Base-by-base conservation (phyloP, 2,113 vertebrate genomes). In the Mugil cephalus region DNA sequence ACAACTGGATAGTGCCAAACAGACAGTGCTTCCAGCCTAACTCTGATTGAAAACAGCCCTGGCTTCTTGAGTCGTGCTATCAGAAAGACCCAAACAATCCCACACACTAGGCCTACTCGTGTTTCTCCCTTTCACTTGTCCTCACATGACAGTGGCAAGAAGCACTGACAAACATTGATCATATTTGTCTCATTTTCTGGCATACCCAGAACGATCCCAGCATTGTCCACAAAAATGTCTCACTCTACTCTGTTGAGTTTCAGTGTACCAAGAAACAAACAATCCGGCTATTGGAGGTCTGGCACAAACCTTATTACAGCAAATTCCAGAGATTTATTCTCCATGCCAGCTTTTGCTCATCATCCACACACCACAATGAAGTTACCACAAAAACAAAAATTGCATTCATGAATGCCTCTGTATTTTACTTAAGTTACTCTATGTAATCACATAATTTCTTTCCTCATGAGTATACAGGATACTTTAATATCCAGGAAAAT, bases 141-240 rank as follows among this genome's bases (percentile, higher is more conserved):
- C 76, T 76, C 45, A n/a, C 13, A 56, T 70, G 73, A 69, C 67
- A 76, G 77, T 54, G 80, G 52, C 61, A 53, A 79, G 63, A 65
- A 80, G 68, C 54, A 51, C 69, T 30, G 60, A 71, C 54, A 72
- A 85, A 74, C 30, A 58, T 64, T 15, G 0, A 24, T 74, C 46
- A 67, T 80, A 85, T 77, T 53, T 67, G 54, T 63, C 36, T 78
- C 36, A 58, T 69, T 84, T 63, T 70, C 71, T 65, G 43, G 58
- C 35, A 3, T 66, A 64, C 79, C 60, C 74, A 60, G 74, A 51
- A 77, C 77, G 71, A 75, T 61, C 72, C 69, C 74, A 78, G 73
- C 74, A 62, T 40, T 59, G 63, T 71, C 80, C 82, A 54, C 85
- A 90, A 86, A 85, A 88, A 90, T 88, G 71, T 85, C 67, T 88